Evolutionary conservation across 2,113 vertebrate genomes (phyloP), one percentile per base, ranked within the genome.

Genomic region (Tragulus kanchil): DNA sequence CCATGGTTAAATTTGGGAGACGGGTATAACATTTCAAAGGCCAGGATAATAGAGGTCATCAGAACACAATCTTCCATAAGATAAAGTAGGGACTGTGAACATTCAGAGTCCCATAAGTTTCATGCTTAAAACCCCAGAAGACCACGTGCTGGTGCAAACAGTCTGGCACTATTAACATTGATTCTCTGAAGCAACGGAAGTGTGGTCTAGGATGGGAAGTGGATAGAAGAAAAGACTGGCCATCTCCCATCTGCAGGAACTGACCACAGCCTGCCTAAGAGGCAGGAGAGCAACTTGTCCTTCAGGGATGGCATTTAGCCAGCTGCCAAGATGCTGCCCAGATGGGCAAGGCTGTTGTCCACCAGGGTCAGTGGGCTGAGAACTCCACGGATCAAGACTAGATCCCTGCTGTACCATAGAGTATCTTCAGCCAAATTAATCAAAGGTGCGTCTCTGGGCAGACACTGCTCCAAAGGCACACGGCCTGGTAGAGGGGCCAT

Each of bases 201-300:
- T 52, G 21, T 13, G 31, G 79, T 56, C 48, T 25, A 19, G 86
- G 64, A 82, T 26, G 26, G 42, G 42, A 85, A 61, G 73, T 15
- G 16, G 42, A 16, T 4, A 73, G 58, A 75, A 31, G 65, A 59
- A 17, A 50, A 62, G 59, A 61, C 0, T n/a, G 25, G 21, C 36
- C 50, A 59, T 21, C 25, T 54, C 9, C 65, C 9, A 0, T n/a
- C n/a, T 14, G 48, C 8, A 45, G 61, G 3, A 15, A 52, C 0
- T 59, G 69, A 50, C 61, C 42, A 6, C 23, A 6, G 31, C 42
- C 50, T n/a, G 54, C 28, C 54, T 19, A 67, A 54, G 79, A 81
- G 54, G 5, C 8, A 28, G 28, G 42, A n/a, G 64, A 52, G 75
- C 13, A 26, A 12, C 48, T 45, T 31, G 23, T 8, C 10, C 9